phyloP scores from a whole-genome alignment of 2,797 vertebrate species.

The Thalassophryne amazonica region DNA sequence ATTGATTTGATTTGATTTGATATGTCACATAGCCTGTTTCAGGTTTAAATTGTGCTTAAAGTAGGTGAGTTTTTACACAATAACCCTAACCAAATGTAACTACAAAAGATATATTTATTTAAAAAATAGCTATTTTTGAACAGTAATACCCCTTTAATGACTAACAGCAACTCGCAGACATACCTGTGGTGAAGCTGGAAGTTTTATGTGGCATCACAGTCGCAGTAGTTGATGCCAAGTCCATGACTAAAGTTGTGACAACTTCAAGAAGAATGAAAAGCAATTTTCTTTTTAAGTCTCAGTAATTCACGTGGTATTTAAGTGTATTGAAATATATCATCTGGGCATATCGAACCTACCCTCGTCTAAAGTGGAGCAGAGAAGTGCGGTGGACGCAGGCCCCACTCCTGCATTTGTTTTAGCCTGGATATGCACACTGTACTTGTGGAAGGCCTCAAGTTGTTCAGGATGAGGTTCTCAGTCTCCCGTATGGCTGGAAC shows the following conservation, averaged over 20 bases:
- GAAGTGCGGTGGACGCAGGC: slow-evolving; percentile 28
- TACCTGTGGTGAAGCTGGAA: slow-evolving; percentile 24
- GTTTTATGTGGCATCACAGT: neutral
- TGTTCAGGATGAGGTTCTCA: slow-evolving; percentile 25
- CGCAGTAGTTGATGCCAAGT: neutral
- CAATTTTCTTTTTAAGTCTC: neutral
- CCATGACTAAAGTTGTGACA: slow-evolving; percentile 28
- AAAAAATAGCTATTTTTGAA: no score
- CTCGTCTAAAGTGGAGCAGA: slow-evolving; percentile 56
- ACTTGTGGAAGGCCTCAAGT: slow-evolving; percentile 61
- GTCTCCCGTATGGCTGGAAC: slow-evolving; percentile 7
- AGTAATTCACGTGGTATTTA: neutral
- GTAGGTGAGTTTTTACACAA: no score
- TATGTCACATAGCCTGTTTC: no score
- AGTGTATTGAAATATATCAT: neutral
- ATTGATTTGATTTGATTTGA: no score
- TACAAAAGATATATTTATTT: no score
- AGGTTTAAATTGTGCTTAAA: no score
- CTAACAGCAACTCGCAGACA: neutral
- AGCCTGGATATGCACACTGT: slow-evolving; percentile 48
- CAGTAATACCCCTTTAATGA: no score
- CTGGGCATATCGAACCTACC: slow-evolving; percentile 11
- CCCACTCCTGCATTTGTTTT: slow-evolving; percentile 50
- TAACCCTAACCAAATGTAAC: no score
- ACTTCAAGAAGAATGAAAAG: slow-evolving; percentile 26